Evolutionary conservation across 2,888 invertebrate genomes (phyloP), one percentile per base, ranked within the genome.

Genomic region (Hirtodrosophila trivittata): DNA sequence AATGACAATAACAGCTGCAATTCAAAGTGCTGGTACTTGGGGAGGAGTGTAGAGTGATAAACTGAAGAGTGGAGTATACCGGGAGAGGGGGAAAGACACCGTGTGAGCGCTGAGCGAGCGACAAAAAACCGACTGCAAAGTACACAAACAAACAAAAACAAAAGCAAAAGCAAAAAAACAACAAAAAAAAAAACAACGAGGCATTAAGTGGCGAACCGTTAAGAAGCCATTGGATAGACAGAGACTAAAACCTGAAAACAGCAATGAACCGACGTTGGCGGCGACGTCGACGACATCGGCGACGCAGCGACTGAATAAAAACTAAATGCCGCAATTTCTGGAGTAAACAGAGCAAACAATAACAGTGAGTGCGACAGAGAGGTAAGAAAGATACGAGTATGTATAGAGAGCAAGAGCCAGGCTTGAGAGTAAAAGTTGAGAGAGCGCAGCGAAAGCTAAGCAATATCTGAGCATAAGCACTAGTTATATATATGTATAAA

Each of bases 1-100:
- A 81, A 77, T 87, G 78, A 82, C 86, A 81, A 87, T 71, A 81
- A 81, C 81, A 81, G 85, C 81, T 87, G 81, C 82, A 82, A 66
- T 71, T 66, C 58, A 32, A 52, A 56, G 33, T 28, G 26, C 25
- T 28, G 3, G 14, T 1, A 4, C 37, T 32, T 9, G 21, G 18
- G 35, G 33, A 6, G 9, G 3, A 13, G 14, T 25, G 13, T 13
- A 25, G 30, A 7, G 47, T 16, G 39, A 8, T 21, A 8, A 7
- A 26, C 18, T 28, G 28, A 5, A n/a, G 9, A 28, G n/a, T 28
- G 28, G 25, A 14, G 32, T 28, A 8, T 6, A 4, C 7, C 0
- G 14, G 16, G 10, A 1, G 3, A 12, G 16, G n/a, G 10, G 5
- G 47, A 28, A n/a, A 7, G 13, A 6, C 25, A 58, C 14, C 28